Percentiles rank a stretch among this genome's conserved stretches.
phyloP scores from a whole-genome alignment of 2,113 vertebrate genomes.

The Vireo altiloquus region DNA sequence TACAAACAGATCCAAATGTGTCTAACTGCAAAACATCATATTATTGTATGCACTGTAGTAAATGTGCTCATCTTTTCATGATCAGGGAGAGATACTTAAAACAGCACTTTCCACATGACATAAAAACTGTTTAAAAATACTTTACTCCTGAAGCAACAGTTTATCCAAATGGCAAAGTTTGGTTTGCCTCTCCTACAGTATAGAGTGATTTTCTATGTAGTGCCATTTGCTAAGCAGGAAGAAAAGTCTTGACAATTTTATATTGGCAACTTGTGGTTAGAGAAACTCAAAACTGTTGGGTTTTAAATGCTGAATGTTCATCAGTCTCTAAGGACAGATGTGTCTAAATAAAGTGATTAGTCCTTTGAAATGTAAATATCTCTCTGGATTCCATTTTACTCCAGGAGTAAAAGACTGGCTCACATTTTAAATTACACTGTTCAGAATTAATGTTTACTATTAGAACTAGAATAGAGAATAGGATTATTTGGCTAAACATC shows the following conservation, averaged over 20 bases:
- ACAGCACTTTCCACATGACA: neutral
- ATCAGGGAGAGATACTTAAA: neutral
- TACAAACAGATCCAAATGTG: neutral
- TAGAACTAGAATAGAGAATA: neutral
- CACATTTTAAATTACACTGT: neutral
- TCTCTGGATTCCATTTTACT: neutral
- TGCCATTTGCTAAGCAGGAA: neutral
- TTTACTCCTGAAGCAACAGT: neutral
- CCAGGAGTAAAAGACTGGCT: neutral
- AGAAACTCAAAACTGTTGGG: neutral
- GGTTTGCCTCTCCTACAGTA: neutral
- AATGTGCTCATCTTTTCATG: neutral
- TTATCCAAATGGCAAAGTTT: neutral
- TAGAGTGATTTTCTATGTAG: neutral
- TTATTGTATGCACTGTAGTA: neutral
- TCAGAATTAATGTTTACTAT: neutral
- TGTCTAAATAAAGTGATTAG: neutral
- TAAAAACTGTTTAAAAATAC: neutral
- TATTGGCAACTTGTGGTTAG: neutral
- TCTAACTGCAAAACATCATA: neutral
- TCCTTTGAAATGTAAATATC: neutral
- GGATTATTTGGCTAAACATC: neutral
- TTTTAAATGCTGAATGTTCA: neutral
- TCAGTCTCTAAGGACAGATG: neutral
- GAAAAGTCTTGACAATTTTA: neutral